Evolutionary conservation across 2,888 invertebrate genomes (phyloP), one percentile per base, ranked within the genome.

Genomic region (Ctenicera cuprea): DNA sequence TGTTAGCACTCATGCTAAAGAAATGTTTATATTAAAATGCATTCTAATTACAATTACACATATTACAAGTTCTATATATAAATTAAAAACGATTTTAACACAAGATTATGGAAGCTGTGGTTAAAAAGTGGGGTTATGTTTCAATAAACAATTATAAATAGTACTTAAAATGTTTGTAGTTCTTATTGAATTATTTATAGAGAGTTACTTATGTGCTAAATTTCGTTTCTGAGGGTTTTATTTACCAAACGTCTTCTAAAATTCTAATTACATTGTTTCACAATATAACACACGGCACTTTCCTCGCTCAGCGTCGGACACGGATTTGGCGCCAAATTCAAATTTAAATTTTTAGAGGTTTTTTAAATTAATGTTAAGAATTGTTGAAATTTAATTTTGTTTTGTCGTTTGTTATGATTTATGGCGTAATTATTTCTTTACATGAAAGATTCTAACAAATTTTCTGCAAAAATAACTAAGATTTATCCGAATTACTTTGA

Each of bases 1-100:
- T 30, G 30, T 37, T 48, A 30, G 14, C 16, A 48, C 64, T 30
- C 64, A 64, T 64, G 3, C n/a, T 64, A 48, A 33, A 33, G 5
- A 26, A n/a, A 48, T 45, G 12, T 20, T 43, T 12, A 43, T 0
- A 63, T 11, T 61, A 14, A 20, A 45, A 45, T 26, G 11, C 41
- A 43, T 20, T 37, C 26, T 18, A 4, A 22, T 62, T 22, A 16
- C 9, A 57, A 37, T 26, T 37, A 26, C n/a, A 30, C 30, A 14
- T 18, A 50, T 9, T 22, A 14, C 1, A 50, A 50, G 20, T 3
- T 3, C 2, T 18, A 50, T 3, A 3, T 1, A 4, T 22, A 3
- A 20, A 3, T 18, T 50, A 50, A 18, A 16, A 50, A 22, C 22
- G 16, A 50, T 50, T 50, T 22, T 12, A 43, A 16, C 50, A 50